Conservation (phyloP, 2,113 vertebrate genomes). For the Herpetotheres cachinnans region DNA sequence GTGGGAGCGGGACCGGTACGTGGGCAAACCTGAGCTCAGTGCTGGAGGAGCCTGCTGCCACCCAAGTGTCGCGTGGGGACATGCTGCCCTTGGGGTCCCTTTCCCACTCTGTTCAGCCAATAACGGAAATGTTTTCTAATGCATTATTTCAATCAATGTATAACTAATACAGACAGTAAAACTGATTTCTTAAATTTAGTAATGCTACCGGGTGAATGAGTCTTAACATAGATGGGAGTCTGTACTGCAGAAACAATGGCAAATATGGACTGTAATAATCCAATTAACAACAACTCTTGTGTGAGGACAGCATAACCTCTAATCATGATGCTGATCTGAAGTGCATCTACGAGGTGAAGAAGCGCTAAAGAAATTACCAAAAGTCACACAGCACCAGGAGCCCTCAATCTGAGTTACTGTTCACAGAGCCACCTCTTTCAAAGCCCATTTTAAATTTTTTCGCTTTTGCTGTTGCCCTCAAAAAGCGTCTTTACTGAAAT, state of each 20-base stretch:
- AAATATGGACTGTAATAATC: not conserved
- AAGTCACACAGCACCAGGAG: not conserved
- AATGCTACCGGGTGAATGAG: not conserved
- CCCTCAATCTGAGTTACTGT: not conserved
- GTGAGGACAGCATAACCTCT: not conserved
- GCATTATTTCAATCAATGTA: not conserved
- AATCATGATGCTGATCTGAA: not conserved
- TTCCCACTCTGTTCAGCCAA: not conserved
- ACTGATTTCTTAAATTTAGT: not conserved
- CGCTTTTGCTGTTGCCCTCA: not conserved
- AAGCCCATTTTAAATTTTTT: not conserved
- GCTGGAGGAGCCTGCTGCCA: not conserved
- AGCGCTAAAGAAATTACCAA: not conserved
- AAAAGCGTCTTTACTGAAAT: not conserved
- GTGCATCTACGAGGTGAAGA: not conserved
- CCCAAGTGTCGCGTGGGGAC: fast-evolving
- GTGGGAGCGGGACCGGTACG: fast-evolving
- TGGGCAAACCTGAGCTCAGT: not conserved
- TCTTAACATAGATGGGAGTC: not conserved
- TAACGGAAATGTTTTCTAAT: not conserved
- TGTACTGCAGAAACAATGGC: not conserved
- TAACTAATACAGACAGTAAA: not conserved
- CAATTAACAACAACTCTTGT: not conserved
- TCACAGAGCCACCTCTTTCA: not conserved
- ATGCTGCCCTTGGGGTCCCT: not conserved